These are phyloP conservation scores for Phyllostomus discolor DNA, from an alignment of 2,113 vertebrate genomes.

Conservation along the genomic window DNA sequence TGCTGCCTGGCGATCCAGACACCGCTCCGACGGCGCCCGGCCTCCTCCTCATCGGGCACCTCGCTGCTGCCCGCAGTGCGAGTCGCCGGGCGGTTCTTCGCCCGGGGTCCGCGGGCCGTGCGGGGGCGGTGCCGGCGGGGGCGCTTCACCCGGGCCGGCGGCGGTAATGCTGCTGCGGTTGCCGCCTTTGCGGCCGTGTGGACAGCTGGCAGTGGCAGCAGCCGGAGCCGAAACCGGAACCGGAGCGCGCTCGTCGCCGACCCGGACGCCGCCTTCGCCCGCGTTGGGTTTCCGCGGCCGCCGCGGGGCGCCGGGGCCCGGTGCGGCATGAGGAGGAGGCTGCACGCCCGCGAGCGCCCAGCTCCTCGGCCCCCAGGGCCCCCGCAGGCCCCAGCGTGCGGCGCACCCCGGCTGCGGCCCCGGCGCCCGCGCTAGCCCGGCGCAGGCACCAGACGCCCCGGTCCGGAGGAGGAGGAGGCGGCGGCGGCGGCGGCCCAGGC, in stretches of 20 bases:
- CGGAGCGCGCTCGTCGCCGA: neutral
- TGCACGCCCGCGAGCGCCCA: constrained; percentile 50
- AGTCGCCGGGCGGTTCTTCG: neutral
- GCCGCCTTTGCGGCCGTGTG: constrained; percentile 26
- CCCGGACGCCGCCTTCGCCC: constrained; percentile 52
- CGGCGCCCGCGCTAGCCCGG: constrained; percentile 45
- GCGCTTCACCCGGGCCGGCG: neutral
- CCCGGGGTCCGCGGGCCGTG: neutral
- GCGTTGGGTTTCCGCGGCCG: constrained; percentile 30
- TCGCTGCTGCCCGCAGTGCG: neutral
- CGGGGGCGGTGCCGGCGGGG: constrained; percentile 46
- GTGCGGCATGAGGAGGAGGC: constrained; percentile 66
- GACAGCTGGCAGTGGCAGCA: constrained; percentile 16
- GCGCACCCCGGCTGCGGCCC: constrained; percentile 29
- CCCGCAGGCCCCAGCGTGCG: constrained; percentile 10
- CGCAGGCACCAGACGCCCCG: constrained; percentile 1
- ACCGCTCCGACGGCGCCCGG: neutral
- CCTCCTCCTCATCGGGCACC: neutral
- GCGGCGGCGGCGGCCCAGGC: neutral
- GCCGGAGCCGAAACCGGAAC: neutral
- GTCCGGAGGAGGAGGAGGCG: neutral
- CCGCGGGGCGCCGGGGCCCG: constrained; percentile 50
- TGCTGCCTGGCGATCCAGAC: neutral
- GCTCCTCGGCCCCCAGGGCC: constrained; percentile 55
- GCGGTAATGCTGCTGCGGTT: constrained; percentile 46